Conservation (phyloP, 2,888 invertebrate species). For the Himalopsyche anomala region DNA sequence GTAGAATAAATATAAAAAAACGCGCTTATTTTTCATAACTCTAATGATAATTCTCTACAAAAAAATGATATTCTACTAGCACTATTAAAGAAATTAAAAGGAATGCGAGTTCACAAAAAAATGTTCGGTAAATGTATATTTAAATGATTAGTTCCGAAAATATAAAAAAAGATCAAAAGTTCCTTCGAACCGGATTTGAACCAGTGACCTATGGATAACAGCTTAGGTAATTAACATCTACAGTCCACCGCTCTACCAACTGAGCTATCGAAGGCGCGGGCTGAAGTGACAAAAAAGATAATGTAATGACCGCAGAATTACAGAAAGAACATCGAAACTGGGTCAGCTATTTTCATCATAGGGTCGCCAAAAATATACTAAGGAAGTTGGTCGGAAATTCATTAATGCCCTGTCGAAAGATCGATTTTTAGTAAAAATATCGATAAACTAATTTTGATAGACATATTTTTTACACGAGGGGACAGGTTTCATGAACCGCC, state of each 20-base stretch:
- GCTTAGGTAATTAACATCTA: conserved; percentile 68
- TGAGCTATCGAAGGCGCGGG: conserved; percentile 76
- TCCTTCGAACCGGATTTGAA: conserved; percentile 70
- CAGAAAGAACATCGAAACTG: not conserved
- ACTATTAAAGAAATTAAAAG: too few relatives aligned
- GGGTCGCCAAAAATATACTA: not conserved
- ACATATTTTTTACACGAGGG: too few relatives aligned
- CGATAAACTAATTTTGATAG: too few relatives aligned
- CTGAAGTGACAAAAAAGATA: not conserved
- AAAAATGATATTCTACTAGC: too few relatives aligned
- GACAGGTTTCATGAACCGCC: too few relatives aligned
- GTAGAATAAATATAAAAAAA: too few relatives aligned
- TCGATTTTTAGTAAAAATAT: too few relatives aligned
- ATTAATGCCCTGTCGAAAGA: too few relatives aligned
- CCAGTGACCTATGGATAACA: conserved; percentile 80
- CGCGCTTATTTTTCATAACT: too few relatives aligned
- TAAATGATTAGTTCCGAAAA: not conserved
- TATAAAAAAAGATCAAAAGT: not conserved
- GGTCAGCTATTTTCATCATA: not conserved
- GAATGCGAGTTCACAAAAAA: too few relatives aligned
- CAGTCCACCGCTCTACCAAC: conserved; percentile 79
- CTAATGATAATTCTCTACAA: too few relatives aligned
- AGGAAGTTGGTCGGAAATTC: too few relatives aligned
- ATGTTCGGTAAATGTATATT: not conserved
- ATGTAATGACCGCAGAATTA: not conserved